Percentiles rank a stretch among this genome's conserved stretches.
These are phyloP conservation scores for Trypoxylon attenuatum DNA, from an alignment of 2,888 invertebrate genomes.

Conservation along the genomic window DNA sequence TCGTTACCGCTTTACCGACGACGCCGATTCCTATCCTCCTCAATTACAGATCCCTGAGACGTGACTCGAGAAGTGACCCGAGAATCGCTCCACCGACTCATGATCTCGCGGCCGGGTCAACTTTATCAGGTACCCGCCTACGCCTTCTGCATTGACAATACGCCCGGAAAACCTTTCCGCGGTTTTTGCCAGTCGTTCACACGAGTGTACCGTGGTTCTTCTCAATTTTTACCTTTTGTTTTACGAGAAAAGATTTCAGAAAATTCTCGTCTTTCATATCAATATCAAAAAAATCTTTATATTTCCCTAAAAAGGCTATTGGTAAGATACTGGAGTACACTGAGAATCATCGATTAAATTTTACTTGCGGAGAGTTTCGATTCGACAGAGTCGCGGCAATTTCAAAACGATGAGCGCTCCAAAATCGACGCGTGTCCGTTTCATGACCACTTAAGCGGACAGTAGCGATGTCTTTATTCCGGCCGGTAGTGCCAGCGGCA, in stretches of 20 bases:
- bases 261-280: no score
- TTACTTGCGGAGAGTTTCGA: no score
- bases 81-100: constrained; percentile 46
- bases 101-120: constrained; percentile 32
- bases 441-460: constrained; percentile 10
- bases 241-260: no score
- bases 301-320: no score
- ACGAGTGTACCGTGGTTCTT: constrained; percentile 33
- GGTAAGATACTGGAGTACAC: no score
- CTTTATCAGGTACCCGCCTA: constrained; percentile 44
- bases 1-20: constrained; percentile 52
- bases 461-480: constrained; percentile 23
- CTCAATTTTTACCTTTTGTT: no score
- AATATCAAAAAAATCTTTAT: no score
- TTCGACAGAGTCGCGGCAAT: no score
- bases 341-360: no score
- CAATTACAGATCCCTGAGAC: constrained; percentile 59
- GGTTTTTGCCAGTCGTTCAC: constrained; percentile 6
- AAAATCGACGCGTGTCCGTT: not conserved
- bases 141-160: constrained; percentile 38
- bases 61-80: constrained; percentile 53
- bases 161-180: constrained; percentile 15
- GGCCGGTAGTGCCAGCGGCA: constrained; percentile 6
- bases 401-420: not conserved
- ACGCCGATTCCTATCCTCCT: constrained; percentile 55